These are phyloP conservation scores for Coreoperca whiteheadi DNA, from an alignment of 2,113 vertebrate species.

Conservation along the genomic window DNA sequence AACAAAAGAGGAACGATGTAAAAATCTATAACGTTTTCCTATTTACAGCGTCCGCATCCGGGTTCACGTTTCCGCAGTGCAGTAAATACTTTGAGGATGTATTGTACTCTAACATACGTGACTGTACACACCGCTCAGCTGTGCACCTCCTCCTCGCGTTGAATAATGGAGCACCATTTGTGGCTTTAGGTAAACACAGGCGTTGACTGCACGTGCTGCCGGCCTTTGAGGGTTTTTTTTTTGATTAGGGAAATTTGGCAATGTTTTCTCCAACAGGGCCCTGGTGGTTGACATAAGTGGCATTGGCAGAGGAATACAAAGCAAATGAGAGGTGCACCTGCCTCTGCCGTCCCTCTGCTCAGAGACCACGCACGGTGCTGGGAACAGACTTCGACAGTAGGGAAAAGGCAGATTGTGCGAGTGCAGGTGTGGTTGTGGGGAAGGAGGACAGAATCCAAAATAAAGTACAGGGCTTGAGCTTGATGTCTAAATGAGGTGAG, in stretches of 20 bases:
- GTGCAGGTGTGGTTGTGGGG: conserved; percentile 37
- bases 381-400: conserved; percentile 21
- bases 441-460: conserved; percentile 6
- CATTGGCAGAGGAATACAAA: conserved; percentile 69
- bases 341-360: conserved; percentile 46
- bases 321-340: conserved; percentile 69
- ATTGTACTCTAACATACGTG: not conserved
- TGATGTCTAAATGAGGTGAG: conserved; percentile 39
- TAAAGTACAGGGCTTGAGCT: conserved; percentile 20
- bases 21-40: not conserved
- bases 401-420: conserved; percentile 25
- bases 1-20: not conserved
- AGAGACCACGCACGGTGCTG: not conserved
- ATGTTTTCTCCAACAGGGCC: conserved; percentile 69
- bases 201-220: conserved; percentile 48
- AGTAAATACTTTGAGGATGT: not conserved
- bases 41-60: not conserved
- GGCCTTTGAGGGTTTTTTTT: conserved; percentile 65
- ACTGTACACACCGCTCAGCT: conserved; percentile 32
- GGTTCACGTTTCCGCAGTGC: not conserved
- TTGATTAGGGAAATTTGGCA: conserved; percentile 78
- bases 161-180: conserved; percentile 76
- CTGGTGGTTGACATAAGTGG: conserved; percentile 70
- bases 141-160: not conserved
- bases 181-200: conserved; percentile 59